These are phyloP conservation scores for Ochotona curzoniae DNA, from an alignment of 2,113 vertebrate species.

Conservation along the genomic window DNA sequence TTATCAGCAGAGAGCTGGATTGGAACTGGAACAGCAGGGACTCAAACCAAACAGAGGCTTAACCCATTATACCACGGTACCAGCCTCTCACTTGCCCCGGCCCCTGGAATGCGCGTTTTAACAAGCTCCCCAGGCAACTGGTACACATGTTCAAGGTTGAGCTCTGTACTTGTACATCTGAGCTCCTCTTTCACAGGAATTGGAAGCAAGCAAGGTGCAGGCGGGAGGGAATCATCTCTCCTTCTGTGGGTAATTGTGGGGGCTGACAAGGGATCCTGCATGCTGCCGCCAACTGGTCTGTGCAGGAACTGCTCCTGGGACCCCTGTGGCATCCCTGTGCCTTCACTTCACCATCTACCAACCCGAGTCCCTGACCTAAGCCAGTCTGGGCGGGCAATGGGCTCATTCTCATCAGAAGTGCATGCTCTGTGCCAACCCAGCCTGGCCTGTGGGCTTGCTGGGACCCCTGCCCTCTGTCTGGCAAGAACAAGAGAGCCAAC, in stretches of 20 bases:
- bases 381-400: accelerated
- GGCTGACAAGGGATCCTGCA: neutral
- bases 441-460: constrained; percentile 6
- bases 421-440: accelerated
- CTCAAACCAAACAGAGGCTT: too few relatives aligned
- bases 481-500: constrained; percentile 61
- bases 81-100: too few relatives aligned
- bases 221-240: neutral
- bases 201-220: neutral
- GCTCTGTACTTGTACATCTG: accelerated
- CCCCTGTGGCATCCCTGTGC: accelerated
- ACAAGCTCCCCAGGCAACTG: accelerated
- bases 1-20: too few relatives aligned
- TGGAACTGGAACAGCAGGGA: too few relatives aligned
- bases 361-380: neutral
- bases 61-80: too few relatives aligned
- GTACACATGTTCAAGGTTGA: accelerated
- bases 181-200: neutral
- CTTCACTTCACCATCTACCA: neutral
- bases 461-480: constrained; percentile 66
- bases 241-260: neutral
- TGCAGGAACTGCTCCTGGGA: neutral
- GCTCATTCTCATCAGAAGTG: neutral
- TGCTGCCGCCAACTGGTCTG: neutral
- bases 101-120: neutral